These are phyloP conservation scores for Aphelinus atriplicis DNA, from an alignment of 1,140 invertebrate species.

Conservation along the genomic window DNA sequence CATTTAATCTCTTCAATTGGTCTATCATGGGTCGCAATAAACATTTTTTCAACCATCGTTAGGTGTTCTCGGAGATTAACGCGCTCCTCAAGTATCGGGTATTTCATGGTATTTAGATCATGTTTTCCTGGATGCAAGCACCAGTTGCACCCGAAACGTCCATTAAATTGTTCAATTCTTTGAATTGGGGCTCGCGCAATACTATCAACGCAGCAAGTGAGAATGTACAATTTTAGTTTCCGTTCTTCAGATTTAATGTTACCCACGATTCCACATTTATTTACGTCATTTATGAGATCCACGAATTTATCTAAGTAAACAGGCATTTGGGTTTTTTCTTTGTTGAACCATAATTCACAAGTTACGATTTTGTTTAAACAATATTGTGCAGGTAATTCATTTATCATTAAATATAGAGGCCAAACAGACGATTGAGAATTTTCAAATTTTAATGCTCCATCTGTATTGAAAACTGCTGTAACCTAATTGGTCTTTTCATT, in stretches of 20 bases:
- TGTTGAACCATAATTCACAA: conserved; percentile 12
- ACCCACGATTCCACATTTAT: background rate
- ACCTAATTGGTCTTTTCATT: background rate
- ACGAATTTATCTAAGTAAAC: conserved; percentile 3
- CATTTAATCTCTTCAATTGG: too few relatives aligned
- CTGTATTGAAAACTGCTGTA: conserved; percentile 20
- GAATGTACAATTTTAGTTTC: background rate
- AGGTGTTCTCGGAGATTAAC: too few relatives aligned
- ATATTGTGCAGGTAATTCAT: conserved; percentile 1
- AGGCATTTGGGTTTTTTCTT: conserved; percentile 16
- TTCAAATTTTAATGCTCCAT: conserved; percentile 9
- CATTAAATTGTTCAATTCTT: conserved; percentile 16
- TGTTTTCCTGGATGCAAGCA: conserved; percentile 20
- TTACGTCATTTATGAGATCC: background rate
- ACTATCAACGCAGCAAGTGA: conserved; percentile 3
- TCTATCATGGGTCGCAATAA: too few relatives aligned
- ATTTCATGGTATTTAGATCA: too few relatives aligned
- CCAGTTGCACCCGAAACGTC: conserved; percentile 9
- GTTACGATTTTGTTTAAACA: background rate
- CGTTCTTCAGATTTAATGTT: background rate
- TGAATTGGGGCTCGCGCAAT: conserved; percentile 1
- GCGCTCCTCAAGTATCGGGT: too few relatives aligned
- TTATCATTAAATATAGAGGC: conserved; percentile 18
- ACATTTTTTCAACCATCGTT: too few relatives aligned
- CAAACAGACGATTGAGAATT: conserved; percentile 4